Percentiles rank a stretch among this genome's conserved stretches.
These are phyloP conservation scores for Diglossa cyanea DNA, from an alignment of 2,797 vertebrate genomes.

Conservation along the genomic window DNA sequence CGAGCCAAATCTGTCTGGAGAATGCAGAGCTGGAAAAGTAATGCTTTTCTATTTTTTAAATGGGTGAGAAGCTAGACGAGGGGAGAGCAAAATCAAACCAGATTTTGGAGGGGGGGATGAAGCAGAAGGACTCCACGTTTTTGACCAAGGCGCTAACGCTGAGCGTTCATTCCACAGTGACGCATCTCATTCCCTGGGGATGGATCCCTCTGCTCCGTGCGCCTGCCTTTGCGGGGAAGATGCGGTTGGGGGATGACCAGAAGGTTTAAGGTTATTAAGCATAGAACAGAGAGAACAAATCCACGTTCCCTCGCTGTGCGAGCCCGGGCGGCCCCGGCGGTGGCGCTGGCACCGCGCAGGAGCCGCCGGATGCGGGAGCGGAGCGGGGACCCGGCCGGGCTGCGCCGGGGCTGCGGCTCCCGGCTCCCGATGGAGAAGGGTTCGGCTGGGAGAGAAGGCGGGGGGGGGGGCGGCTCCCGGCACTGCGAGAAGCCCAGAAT, in stretches of 20 bases:
- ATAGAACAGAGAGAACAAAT: rapidly evolving
- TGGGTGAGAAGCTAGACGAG: not conserved
- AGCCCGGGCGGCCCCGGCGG: not conserved
- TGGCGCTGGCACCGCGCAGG: not conserved
- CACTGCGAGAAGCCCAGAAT: rapidly evolving
- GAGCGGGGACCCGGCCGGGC: not conserved
- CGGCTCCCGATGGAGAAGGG: rapidly evolving
- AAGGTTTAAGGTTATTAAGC: rapidly evolving
- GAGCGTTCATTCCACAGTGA: rapidly evolving
- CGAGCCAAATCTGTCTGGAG: not conserved
- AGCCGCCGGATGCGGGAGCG: not conserved
- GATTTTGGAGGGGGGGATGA: not conserved
- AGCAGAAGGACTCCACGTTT: not conserved
- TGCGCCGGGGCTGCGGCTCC: not conserved
- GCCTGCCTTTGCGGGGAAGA: rapidly evolving
- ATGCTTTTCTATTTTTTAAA: not conserved
- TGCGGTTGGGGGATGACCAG: rapidly evolving
- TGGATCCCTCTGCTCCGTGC: rapidly evolving
- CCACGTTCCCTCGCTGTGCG: rapidly evolving
- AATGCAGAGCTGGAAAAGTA: not conserved
- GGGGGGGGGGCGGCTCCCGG: not conserved
- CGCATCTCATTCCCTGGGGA: not conserved
- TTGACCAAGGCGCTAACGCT: rapidly evolving
- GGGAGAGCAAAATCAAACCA: not conserved
- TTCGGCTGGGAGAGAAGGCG: not conserved